Base-by-base conservation (phyloP, 2,113 vertebrate species). In the Stigmatopora nigra region DNA sequence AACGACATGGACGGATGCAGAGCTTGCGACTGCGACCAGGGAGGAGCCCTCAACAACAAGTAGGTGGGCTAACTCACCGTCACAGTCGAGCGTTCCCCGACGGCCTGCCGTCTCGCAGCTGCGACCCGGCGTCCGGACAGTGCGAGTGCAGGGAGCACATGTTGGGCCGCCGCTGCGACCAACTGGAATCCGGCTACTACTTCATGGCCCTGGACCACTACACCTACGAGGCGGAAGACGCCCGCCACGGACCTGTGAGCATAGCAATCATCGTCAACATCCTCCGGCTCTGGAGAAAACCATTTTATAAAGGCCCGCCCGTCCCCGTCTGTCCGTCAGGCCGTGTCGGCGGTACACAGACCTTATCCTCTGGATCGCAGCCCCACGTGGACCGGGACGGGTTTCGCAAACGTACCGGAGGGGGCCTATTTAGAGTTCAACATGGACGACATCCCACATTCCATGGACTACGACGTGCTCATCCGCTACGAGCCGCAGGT, bases 401-500 rank as follows among this genome's bases (percentile, higher is more conserved):
- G 97, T 8, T 98, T 99, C 2, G 94, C 90, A 36, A 92, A 89
- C 13, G 92, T 98, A 15, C 95, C 95, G 0, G 95, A 98, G 86
- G 92, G 95, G 36, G 91, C 89, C 0, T 91, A 91, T 73, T 71
- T 99, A 62, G 92, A 93, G 68, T 99, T 99, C 89, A 86, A 81
- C 77, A 82, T 99, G 1, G 68, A 95, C 80, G 91, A 96, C 68
- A 87, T 99, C 61, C 97, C 96, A 0, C 92, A 92, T 71, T 93
- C 95, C 72, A 99, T 98, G 95, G 94, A 97, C 56, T 99, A 98
- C 0, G 93, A 98, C 48, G 77, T 99, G 35, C 76, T 99, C 4
- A 86, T 99, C 75, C 95, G 97, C 80, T 98, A 99, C 0, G 97
- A 99, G 76, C 96, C 96, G 0, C 96, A 98, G 94, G 97, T 99